Evolutionary conservation across 2,797 vertebrate species (phyloP).

Genomic region (Artibeus jamaicensis): DNA sequence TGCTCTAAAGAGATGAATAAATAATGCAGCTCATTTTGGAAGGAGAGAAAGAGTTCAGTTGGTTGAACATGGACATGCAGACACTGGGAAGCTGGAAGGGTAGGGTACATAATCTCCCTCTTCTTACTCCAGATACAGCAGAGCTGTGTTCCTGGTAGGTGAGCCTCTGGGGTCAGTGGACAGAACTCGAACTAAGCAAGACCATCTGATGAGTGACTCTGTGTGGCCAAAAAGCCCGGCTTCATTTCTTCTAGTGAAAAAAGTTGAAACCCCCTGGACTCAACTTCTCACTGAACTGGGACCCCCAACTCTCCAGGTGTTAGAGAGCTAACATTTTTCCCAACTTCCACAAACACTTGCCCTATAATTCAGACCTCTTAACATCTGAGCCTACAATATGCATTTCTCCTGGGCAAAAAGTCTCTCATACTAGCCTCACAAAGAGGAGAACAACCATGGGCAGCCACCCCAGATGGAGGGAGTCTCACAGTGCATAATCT

Average conservation of each 20-base stretch:
- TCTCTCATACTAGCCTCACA: not conserved
- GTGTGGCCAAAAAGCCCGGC: fast-evolving
- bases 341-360: not conserved
- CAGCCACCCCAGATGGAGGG: not conserved
- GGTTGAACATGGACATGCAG: not conserved
- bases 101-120: not conserved
- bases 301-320: not conserved
- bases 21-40: not conserved
- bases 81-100: not conserved
- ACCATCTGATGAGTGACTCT: not conserved
- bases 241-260: not conserved
- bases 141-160: not conserved
- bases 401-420: not conserved
- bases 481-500: not conserved
- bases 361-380: not conserved
- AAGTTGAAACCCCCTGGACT: not conserved
- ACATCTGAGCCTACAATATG: not conserved
- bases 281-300: not conserved
- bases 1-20: not conserved
- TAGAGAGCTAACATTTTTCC: not conserved
- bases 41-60: not conserved
- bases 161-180: not conserved
- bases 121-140: not conserved
- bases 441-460: not conserved
- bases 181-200: not conserved